Evolutionary conservation across 1,140 invertebrate genomes (phyloP), one percentile per base, ranked within the genome.

Genomic region (Brachionus sp.): DNA sequence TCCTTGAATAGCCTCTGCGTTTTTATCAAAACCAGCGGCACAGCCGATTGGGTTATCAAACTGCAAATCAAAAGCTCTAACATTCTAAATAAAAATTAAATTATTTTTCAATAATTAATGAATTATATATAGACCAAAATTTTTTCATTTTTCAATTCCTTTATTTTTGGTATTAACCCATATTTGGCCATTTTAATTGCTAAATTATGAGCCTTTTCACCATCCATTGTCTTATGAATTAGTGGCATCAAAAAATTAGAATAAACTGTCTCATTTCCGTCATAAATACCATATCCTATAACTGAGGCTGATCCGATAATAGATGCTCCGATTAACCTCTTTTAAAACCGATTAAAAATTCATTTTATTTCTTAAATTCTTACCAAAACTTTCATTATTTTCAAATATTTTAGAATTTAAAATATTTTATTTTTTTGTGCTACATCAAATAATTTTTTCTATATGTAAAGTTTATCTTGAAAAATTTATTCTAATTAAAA

Each of bases 1-100:
- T 0, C 94, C 94, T 84, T 92, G 88, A 1, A 98, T 90, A 29
- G 94, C 95, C 90, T 98, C 95, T 9, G 92, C 97, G 89, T 98
- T 92, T 88, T 99, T 99, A 88, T 99, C 97, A 90, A 98, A 98
- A 3, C 97, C 97, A 84, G 97, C 97, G 66, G 97, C 97, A 85
- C 98, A 92, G 37, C 97, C 97, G 86, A 99, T 87, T 0, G 96
- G 96, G 90, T 97, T 98, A 83, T 90, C 89, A 68, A 98, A 92
- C 16, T 93, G 86, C 84, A 85, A 73, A 5, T 91, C 91, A 19
- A 68, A 35, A 85, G 86, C 46, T 50, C 29, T 57, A 13, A 39
- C 77, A 46, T 46, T 77, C 68, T 83, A 42, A 6, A 6, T 35
- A 44, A 35, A 68, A 64, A 23, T 35, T 19, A 64, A 23, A 66